phyloP scores from a whole-genome alignment of 2,797 vertebrate genomes.

The Columba guinea region DNA sequence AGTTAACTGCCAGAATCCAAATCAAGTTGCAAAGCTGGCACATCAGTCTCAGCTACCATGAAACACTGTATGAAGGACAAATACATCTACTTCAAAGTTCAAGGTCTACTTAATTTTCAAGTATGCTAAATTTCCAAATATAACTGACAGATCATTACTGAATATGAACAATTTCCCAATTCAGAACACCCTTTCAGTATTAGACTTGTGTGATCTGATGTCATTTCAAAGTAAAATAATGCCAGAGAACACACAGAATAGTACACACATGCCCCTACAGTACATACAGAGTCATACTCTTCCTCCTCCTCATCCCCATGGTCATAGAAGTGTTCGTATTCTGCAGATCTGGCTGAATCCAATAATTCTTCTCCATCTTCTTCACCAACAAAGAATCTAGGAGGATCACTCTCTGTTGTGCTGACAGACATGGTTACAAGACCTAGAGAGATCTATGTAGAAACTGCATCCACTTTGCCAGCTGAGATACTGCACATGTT shows the following conservation, averaged over 20 bases:
- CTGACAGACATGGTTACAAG: conserved; percentile 75
- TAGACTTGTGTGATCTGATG: neutral
- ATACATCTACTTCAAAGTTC: neutral
- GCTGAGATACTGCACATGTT: conserved; percentile 45
- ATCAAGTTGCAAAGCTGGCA: neutral
- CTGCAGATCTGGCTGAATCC: conserved; percentile 76
- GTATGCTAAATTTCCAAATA: neutral
- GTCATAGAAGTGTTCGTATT: conserved; percentile 83
- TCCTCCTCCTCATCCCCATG: conserved; percentile 85
- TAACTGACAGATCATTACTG: neutral
- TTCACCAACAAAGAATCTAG: conserved; percentile 86
- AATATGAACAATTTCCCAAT: neutral
- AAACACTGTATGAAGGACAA: neutral
- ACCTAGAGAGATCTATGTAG: conserved; percentile 20
- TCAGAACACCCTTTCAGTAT: neutral
- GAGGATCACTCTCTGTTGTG: conserved; percentile 76
- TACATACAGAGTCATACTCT: conserved; percentile 88
- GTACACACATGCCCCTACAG: neutral
- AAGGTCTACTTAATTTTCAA: neutral
- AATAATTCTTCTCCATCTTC: conserved; percentile 84
- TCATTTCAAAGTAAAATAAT: neutral
- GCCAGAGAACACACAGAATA: neutral
- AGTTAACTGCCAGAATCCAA: neutral
- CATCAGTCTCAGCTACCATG: neutral
- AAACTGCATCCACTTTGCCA: conserved; percentile 25